Evolutionary conservation across 2,113 vertebrate genomes (phyloP).

Genomic region (Rhagologus leucostigma): DNA sequence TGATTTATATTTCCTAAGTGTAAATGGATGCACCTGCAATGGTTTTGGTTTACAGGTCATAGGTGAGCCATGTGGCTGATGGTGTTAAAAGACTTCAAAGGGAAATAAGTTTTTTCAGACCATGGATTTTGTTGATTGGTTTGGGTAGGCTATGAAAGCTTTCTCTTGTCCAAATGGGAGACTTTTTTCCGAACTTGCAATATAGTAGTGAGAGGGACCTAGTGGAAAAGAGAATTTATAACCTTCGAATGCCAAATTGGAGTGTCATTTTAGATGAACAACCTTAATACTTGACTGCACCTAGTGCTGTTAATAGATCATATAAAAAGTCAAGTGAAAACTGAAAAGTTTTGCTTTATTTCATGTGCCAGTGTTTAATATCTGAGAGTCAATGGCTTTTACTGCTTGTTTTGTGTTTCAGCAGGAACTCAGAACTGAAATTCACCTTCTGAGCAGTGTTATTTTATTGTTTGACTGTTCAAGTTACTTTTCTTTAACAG

Average conservation of each 20-base stretch:
- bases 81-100: neutral
- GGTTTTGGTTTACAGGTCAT: neutral
- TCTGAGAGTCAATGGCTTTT: neutral
- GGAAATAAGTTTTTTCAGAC: neutral
- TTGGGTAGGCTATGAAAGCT: neutral
- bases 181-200: neutral
- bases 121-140: neutral
- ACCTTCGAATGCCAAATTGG: neutral
- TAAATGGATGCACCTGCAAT: neutral
- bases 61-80: neutral
- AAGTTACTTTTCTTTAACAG: conserved; percentile 70
- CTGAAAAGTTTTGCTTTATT: neutral
- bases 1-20: neutral
- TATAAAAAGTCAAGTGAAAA: neutral
- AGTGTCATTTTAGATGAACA: neutral
- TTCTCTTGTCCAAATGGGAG: neutral
- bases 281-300: neutral
- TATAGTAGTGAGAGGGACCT: neutral
- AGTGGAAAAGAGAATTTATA: neutral
- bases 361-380: neutral
- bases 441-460: neutral
- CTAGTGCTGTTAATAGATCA: neutral
- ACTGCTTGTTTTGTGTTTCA: neutral
- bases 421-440: neutral
- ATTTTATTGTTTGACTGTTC: neutral